Evolutionary conservation across 2,888 invertebrate genomes (phyloP).

Genomic region (Marronus borbonicus): DNA sequence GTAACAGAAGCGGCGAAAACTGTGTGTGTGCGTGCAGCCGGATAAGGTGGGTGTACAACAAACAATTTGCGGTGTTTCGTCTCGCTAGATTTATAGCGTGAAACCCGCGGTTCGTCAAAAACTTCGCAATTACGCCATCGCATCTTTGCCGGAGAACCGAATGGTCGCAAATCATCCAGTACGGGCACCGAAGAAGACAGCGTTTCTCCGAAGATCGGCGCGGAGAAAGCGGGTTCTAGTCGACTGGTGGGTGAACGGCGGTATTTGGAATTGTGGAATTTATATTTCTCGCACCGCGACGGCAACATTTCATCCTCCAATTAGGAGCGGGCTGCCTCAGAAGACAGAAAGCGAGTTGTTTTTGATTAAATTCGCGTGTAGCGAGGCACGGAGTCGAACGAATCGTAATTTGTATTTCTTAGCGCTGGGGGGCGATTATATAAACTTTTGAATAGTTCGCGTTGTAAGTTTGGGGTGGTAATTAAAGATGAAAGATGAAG

Average conservation of each 20-base stretch:
- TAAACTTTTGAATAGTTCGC: too few species aligned
- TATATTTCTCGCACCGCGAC: background rate
- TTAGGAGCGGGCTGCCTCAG: background rate
- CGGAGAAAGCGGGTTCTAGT: background rate
- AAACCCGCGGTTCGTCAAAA: conserved; percentile 18
- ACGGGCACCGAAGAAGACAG: background rate
- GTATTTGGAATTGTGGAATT: background rate
- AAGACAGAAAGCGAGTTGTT: background rate
- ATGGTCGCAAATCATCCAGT: conserved; percentile 20
- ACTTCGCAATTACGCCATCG: conserved; percentile 28
- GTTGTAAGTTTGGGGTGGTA: too few species aligned
- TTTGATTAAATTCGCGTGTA: too few species aligned
- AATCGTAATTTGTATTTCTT: too few species aligned
- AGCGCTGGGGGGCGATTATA: too few species aligned
- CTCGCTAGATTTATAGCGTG: conserved; percentile 10
- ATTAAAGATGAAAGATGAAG: too few species aligned
- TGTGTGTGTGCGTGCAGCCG: background rate
- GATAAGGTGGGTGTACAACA: background rate
- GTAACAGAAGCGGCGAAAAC: background rate
- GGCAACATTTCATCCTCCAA: conserved; percentile 5
- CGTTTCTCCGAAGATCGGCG: background rate
- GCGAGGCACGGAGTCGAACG: too few species aligned
- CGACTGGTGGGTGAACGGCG: background rate
- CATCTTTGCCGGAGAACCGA: conserved; percentile 13
- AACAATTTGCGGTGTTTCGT: conserved; percentile 11